phyloP scores from a whole-genome alignment of 1,140 invertebrate species.

The Drosophila burlai region DNA sequence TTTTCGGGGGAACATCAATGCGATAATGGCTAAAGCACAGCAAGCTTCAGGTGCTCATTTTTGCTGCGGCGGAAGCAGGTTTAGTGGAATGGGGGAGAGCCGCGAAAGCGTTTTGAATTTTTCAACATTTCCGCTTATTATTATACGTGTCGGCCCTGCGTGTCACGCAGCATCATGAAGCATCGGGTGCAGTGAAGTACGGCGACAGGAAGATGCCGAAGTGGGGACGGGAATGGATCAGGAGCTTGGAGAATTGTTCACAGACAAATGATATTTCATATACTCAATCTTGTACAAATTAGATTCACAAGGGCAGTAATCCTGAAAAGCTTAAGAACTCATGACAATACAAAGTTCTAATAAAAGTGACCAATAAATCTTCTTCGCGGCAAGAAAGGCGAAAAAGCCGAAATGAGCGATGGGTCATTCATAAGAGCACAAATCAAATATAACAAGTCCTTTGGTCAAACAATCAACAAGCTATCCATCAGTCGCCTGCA shows the following conservation, averaged over 20 bases:
- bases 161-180: slow-evolving; percentile 65
- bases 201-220: slow-evolving; percentile 8
- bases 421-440: slow-evolving; percentile 7
- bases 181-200: slow-evolving; percentile 32
- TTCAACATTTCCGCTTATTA: slow-evolving; percentile 84
- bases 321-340: not conserved
- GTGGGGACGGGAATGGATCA: not conserved
- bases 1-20: slow-evolving; percentile 70
- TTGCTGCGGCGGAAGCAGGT: slow-evolving; percentile 7
- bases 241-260: not conserved
- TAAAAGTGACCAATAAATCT: slow-evolving; percentile 1
- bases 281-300: not conserved
- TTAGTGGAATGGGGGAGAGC: not conserved
- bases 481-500: slow-evolving; percentile 59
- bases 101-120: slow-evolving; percentile 79
- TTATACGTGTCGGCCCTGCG: slow-evolving; percentile 78
- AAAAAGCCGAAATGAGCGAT: slow-evolving; percentile 31
- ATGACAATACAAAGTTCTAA: not conserved
- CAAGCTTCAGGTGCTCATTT: slow-evolving; percentile 41
- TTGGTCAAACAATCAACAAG: slow-evolving; percentile 60
- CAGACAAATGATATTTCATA: slow-evolving; percentile 61
- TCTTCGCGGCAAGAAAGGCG: not conserved
- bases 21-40: slow-evolving; percentile 61
- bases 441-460: slow-evolving; percentile 36
- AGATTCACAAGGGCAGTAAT: not conserved